A percentile compares a stretch with the other conserved stretches of the same genome.
phyloP scores from a whole-genome alignment of 2,888 invertebrate genomes.

The Lissocephala sabroskyi region DNA sequence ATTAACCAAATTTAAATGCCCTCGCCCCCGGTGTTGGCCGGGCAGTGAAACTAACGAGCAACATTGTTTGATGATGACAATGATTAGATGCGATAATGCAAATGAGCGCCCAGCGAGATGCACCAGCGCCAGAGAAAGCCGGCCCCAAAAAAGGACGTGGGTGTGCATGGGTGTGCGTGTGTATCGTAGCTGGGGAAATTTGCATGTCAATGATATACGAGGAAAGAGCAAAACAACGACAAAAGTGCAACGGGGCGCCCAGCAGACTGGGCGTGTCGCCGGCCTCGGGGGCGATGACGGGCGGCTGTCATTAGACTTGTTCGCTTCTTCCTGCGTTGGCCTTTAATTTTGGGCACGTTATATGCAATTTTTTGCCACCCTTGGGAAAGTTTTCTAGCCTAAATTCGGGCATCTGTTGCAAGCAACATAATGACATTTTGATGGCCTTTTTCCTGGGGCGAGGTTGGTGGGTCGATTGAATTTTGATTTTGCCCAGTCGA shows the following conservation, averaged over 20 bases:
- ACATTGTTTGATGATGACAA: constrained; percentile 64
- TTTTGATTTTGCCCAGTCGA: no score
- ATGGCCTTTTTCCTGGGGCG: constrained; percentile 29
- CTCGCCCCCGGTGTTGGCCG: background rate
- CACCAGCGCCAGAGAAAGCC: constrained; percentile 2
- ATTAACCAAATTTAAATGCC: constrained; percentile 15
- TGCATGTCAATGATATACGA: constrained; percentile 54
- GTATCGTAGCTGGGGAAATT: constrained; percentile 25
- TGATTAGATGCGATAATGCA: constrained; percentile 67
- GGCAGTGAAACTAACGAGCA: constrained; percentile 52
- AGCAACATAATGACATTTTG: constrained; percentile 51
- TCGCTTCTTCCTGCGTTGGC: constrained; percentile 7
- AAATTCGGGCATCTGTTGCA: constrained; percentile 15
- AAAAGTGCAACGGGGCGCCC: constrained; percentile 2
- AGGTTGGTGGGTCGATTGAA: no score
- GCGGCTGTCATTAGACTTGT: constrained; percentile 60
- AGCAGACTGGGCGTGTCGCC: no score
- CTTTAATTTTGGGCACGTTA: constrained; percentile 30
- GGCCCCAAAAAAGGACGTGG: constrained; percentile 13
- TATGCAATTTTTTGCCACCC: constrained; percentile 10
- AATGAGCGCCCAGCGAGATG: constrained; percentile 41
- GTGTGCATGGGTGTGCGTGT: background rate
- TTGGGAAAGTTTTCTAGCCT: no score
- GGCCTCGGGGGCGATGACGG: no score
- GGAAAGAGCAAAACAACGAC: constrained; percentile 11